Evolutionary conservation across 2,113 vertebrate genomes (phyloP), one percentile per base, ranked within the genome.

Genomic region (Notothenia rossii): DNA sequence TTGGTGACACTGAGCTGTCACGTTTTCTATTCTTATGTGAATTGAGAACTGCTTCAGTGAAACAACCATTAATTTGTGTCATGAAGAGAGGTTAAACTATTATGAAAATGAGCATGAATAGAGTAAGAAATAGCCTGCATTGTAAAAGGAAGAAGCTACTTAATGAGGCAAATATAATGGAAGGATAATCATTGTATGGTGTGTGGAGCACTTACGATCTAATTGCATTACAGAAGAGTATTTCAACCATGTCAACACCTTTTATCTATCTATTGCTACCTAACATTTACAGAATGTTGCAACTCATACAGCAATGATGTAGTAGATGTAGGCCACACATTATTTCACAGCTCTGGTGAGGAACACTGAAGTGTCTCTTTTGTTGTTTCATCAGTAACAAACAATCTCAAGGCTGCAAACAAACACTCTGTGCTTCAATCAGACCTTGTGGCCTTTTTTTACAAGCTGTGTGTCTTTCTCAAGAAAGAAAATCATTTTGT

Each of bases 271-370:
- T 20, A 17, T 25, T 17, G 50, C 43, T 49, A 50, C 70, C 36
- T 64, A 5, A 17, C 64, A 22, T 62, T 62, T 50, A 17, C 25
- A 59, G 22, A 62, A n/a, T 46, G 18, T n/a, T 50, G 14, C 14
- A 10, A 65, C 45, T 49, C 45, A 9, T 46, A n/a, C 18, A 56
- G 59, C 8, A 67, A 75, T 79, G 77, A 81, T 58, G 43, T n/a
- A 40, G 36, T 40, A 40, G 36, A 40, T 40, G 36, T 40, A 29
- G 40, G 20, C 62, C 36, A 73, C 71, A 71, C 55, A 50, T 40
- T 20, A 55, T 43, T 75, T 73, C 70, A 73, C 29, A 71, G 79
- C 64, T 54, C 79, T 36, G 59, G 13, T 68, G 82, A 76, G 72
- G 25, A 25, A 60, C 50, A 55, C 73, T 72, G 69, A 45, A 71